A percentile compares a stretch with the other conserved stretches of the same genome.
phyloP scores from a whole-genome alignment of 2,888 invertebrate species.

The Synanthedon formicaeformis region DNA sequence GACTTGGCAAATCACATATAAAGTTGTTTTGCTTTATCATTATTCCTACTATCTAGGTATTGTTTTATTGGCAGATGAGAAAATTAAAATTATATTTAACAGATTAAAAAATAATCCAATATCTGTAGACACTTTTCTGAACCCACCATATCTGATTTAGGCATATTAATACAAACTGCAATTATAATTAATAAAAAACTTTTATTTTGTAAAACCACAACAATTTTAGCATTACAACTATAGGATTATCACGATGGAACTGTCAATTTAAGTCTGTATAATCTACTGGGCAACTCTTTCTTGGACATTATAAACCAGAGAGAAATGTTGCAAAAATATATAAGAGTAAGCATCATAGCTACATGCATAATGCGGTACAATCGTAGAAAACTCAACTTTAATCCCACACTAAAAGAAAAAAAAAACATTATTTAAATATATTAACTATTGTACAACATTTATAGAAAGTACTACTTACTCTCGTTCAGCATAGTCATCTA shows the following conservation, averaged over 20 bases:
- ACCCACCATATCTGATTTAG: too few species aligned
- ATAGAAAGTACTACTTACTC: slow-evolving; percentile 41
- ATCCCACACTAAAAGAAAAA: slow-evolving; percentile 39
- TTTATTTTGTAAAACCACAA: slow-evolving; percentile 2
- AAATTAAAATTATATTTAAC: too few species aligned
- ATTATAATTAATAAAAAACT: not conserved
- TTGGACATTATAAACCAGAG: slow-evolving; percentile 57
- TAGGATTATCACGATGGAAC: slow-evolving; percentile 17
- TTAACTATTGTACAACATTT: not conserved
- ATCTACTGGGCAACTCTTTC: slow-evolving; percentile 36
- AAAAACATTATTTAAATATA: not conserved
- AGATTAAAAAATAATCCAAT: too few species aligned
- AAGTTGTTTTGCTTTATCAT: too few species aligned
- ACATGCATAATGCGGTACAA: slow-evolving; percentile 51
- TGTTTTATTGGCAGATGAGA: too few species aligned
- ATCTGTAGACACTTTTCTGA: too few species aligned
- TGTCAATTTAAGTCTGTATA: slow-evolving; percentile 41
- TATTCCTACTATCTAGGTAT: too few species aligned
- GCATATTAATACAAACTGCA: not conserved
- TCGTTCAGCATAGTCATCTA: slow-evolving; percentile 48
- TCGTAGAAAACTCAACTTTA: slow-evolving; percentile 52
- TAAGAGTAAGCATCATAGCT: slow-evolving; percentile 51
- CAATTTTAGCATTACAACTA: not conserved
- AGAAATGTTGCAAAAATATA: slow-evolving; percentile 57
- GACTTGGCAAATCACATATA: too few species aligned